These are phyloP conservation scores for Craseonycteris thonglongyai DNA, from an alignment of 2,113 vertebrate genomes.

Conservation along the genomic window DNA sequence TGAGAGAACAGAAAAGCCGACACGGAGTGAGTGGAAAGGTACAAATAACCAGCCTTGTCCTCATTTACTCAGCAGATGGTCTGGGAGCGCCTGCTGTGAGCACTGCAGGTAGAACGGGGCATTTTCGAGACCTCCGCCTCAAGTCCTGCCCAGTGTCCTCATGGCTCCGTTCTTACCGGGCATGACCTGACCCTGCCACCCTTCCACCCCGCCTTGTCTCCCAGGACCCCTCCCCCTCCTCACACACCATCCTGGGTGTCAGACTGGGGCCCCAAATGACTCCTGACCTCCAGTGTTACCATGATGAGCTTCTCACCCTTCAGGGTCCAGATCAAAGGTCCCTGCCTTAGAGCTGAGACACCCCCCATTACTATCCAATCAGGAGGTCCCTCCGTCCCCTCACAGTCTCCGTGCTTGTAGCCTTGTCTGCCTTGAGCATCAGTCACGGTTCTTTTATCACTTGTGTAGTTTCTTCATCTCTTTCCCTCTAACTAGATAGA, in stretches of 20 bases:
- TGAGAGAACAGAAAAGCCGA: neutral
- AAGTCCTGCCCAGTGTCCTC: rapidly evolving
- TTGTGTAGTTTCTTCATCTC: no score
- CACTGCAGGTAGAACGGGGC: rapidly evolving
- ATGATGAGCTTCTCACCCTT: neutral
- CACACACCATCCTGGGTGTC: rapidly evolving
- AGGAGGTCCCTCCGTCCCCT: neutral
- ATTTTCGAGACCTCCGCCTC: neutral
- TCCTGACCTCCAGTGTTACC: neutral
- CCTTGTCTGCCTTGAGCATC: neutral
- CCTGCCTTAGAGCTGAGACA: rapidly evolving
- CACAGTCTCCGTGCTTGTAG: rapidly evolving
- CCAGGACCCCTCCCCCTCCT: neutral
- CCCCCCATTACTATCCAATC: rapidly evolving
- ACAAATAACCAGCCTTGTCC: rapidly evolving
- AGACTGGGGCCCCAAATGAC: rapidly evolving
- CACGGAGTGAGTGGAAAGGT: rapidly evolving
- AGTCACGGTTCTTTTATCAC: rapidly evolving
- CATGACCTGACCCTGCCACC: rapidly evolving
- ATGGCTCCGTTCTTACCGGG: rapidly evolving
- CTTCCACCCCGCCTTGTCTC: rapidly evolving
- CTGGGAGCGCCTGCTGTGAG: rapidly evolving
- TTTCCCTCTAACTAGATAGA: neutral
- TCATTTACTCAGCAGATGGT: rapidly evolving
- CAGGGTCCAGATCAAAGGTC: neutral